These are phyloP conservation scores for Pheosia gnoma DNA, from an alignment of 2,888 invertebrate genomes.

Conservation along the genomic window DNA sequence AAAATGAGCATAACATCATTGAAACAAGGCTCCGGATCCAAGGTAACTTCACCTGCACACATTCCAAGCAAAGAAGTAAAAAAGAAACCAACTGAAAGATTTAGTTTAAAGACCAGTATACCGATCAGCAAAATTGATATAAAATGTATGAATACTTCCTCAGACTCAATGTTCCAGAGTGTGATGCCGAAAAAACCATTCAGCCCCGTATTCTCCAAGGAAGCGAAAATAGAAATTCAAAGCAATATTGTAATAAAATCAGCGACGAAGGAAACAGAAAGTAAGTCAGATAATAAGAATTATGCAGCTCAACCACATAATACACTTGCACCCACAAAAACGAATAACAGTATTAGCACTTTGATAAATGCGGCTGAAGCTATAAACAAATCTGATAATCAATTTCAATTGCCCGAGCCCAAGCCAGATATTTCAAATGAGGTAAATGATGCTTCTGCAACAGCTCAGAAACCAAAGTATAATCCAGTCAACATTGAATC, in stretches of 20 bases:
- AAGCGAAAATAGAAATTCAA: slow-evolving; percentile 70
- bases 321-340: slow-evolving; percentile 17
- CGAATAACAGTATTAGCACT: slow-evolving; percentile 56
- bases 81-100: slow-evolving; percentile 67
- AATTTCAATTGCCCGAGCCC: slow-evolving; percentile 60
- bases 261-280: slow-evolving; percentile 58
- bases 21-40: slow-evolving; percentile 64
- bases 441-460: slow-evolving; percentile 41
- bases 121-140: slow-evolving; percentile 79
- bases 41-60: slow-evolving; percentile 48
- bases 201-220: slow-evolving; percentile 48
- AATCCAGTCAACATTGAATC: slow-evolving; percentile 61
- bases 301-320: not conserved
- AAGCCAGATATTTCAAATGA: slow-evolving; percentile 51
- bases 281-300: slow-evolving; percentile 25
- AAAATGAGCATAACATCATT: slow-evolving; percentile 67
- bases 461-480: slow-evolving; percentile 50
- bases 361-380: slow-evolving; percentile 70
- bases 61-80: slow-evolving; percentile 53
- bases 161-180: slow-evolving; percentile 49
- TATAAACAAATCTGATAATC: slow-evolving; percentile 62
- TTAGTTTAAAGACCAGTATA: slow-evolving; percentile 78
- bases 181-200: slow-evolving; percentile 39
- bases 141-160: slow-evolving; percentile 63
- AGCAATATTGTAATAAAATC: slow-evolving; percentile 73